A percentile compares a stretch with the other conserved stretches of the same genome.
Conservation (phyloP, 2,888 invertebrate species). For the Drosophila pegasa region DNA sequence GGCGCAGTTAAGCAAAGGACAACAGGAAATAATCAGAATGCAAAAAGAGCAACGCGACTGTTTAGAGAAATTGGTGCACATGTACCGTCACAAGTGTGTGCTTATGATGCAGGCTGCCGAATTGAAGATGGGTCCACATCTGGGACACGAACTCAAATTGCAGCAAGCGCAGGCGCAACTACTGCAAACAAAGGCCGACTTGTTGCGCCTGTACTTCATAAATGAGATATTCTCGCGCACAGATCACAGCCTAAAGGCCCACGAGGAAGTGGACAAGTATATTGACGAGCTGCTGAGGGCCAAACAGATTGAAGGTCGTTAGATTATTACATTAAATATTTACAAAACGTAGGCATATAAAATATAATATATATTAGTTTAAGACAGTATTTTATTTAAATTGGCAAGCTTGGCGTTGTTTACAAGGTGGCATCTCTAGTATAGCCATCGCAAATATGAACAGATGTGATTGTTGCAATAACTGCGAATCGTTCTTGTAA, state of each 20-base stretch:
- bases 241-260: slow-evolving; percentile 78
- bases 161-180: slow-evolving; percentile 71
- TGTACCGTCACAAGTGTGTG: slow-evolving; percentile 73
- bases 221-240: slow-evolving; percentile 73
- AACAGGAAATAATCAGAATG: slow-evolving; percentile 64
- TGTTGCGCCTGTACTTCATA: slow-evolving; percentile 72
- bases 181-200: slow-evolving; percentile 76
- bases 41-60: slow-evolving; percentile 72
- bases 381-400: slow-evolving; percentile 1
- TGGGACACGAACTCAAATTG: slow-evolving; percentile 75
- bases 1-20: slow-evolving; percentile 32
- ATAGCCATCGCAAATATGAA: slow-evolving; percentile 25
- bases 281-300: slow-evolving; percentile 72
- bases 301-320: slow-evolving; percentile 6
- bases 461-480: background rate
- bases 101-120: slow-evolving; percentile 78
- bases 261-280: slow-evolving; percentile 78
- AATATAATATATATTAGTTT: background rate
- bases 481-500: background rate
- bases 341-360: background rate
- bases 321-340: background rate
- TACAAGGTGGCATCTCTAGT: slow-evolving; percentile 29
- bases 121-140: slow-evolving; percentile 79
- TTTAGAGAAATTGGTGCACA: slow-evolving; percentile 61
- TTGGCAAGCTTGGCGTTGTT: background rate